phyloP scores from a whole-genome alignment of 2,888 invertebrate species.

The Aphrophora alni region DNA sequence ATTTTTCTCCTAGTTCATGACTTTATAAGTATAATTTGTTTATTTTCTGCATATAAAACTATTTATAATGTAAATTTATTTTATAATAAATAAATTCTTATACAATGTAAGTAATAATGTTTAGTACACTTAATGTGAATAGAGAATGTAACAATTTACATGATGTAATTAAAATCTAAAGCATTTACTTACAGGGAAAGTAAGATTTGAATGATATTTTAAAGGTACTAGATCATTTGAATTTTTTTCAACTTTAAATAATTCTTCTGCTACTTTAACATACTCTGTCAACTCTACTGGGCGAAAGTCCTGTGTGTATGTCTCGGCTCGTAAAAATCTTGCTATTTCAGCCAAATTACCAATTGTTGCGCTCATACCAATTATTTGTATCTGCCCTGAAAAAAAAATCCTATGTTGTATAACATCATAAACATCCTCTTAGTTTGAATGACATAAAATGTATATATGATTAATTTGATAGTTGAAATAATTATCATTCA shows the following conservation, averaged over 20 bases:
- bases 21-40: no score
- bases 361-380: constrained; percentile 98
- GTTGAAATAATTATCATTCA: no score
- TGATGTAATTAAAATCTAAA: background rate
- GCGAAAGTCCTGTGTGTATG: constrained; percentile 85
- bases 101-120: no score
- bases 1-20: no score
- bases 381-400: constrained; percentile 76
- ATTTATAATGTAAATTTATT: no score
- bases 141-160: no score
- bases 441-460: no score
- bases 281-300: constrained; percentile 87
- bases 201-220: constrained; percentile 36
- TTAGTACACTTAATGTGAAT: no score
- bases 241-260: constrained; percentile 53
- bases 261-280: constrained; percentile 73
- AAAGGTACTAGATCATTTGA: constrained; percentile 33
- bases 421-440: no score
- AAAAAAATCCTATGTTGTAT: constrained; percentile 33
- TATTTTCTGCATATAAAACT: no score
- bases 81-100: no score
- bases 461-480: no score
- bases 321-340: constrained; percentile 78
- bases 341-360: constrained; percentile 87
- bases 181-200: constrained; percentile 31